Base-by-base conservation (phyloP, 2,113 vertebrate species). In the Martes martes region DNA sequence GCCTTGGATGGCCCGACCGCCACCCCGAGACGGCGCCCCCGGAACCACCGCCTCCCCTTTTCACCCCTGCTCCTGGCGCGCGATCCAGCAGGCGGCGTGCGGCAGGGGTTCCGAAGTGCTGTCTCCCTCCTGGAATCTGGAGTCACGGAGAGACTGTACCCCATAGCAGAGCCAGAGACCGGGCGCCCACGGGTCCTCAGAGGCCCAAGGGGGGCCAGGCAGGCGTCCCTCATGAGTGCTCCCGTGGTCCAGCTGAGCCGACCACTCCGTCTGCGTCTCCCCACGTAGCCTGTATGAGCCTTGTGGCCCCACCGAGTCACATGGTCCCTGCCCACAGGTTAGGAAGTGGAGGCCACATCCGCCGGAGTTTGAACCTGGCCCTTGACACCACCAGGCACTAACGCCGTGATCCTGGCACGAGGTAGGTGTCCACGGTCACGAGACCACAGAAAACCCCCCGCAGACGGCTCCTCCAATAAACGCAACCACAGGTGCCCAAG, bases 401-500 rank as follows among this genome's bases (percentile, higher is more conserved):
- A 61, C 18, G 45, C 71, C 1, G 0, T 0, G 6, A 39, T 1
- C 11, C 42, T 6, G 26, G 15, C 18, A 0, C 1, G 21, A 0
- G 63, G 23, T 1, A 7, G 78, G 36, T 23, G 42, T 69, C 39
- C 14, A 4, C 61, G 15, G 26, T 28, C 31, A 0, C 2, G 36
- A 21, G 19, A 63, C 33, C 50, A 57, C 42, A 67, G 47, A 39
- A 15, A 15, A 39, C 61, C 33, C 26, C 42, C 8, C 0, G 16
- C 26, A 3, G 69, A 16, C 31, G 2, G 31, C 11, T 19, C 83
- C 57, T 7, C 18, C 21, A 13, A 9, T 9, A 59, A 5, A 33
- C 1, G 10, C 19, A 1, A 24, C 36, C 11, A 11, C 10, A 0
- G 10, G 65, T 0, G 0, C 79, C 71, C 73, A 6, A 0, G 4